Evolutionary conservation across 2,888 invertebrate genomes (phyloP).

Genomic region (Chrysolina oricalcia): DNA sequence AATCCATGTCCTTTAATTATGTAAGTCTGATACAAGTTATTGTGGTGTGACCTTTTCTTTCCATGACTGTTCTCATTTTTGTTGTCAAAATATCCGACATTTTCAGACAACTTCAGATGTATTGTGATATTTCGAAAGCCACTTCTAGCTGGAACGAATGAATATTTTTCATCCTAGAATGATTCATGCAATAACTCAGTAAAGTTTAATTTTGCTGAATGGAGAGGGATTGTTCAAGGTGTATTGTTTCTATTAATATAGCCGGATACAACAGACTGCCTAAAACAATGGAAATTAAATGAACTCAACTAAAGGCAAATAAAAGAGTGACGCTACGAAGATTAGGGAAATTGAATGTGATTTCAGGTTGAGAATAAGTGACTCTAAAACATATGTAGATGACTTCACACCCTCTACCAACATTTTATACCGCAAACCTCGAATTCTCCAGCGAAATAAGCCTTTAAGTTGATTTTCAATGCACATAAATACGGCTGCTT

Average conservation of each 20-base stretch:
- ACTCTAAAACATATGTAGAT: slow-evolving; percentile 48
- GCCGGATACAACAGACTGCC: slow-evolving; percentile 11
- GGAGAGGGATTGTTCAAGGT: neutral
- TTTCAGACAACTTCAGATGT: too few species aligned
- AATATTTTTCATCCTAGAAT: neutral
- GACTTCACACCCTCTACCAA: slow-evolving; percentile 39
- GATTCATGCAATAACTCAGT: neutral
- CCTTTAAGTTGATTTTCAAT: slow-evolving; percentile 30
- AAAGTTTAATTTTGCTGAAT: neutral
- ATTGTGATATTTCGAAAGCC: neutral
- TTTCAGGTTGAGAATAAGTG: slow-evolving; percentile 42
- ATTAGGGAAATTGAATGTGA: slow-evolving; percentile 46
- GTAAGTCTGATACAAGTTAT: too few species aligned
- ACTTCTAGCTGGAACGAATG: neutral
- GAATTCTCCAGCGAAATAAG: slow-evolving; percentile 33
- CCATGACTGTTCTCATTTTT: too few species aligned
- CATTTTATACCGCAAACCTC: slow-evolving; percentile 31
- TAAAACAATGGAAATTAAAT: slow-evolving; percentile 40
- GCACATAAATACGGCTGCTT: slow-evolving; percentile 37
- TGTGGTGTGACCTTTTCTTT: too few species aligned
- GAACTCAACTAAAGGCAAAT: slow-evolving; percentile 37
- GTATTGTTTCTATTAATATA: neutral
- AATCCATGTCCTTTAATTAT: too few species aligned
- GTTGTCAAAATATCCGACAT: too few species aligned
- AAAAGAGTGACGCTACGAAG: slow-evolving; percentile 36